Evolutionary conservation across 2,888 invertebrate species (phyloP).

Genomic region (Tuta absoluta): DNA sequence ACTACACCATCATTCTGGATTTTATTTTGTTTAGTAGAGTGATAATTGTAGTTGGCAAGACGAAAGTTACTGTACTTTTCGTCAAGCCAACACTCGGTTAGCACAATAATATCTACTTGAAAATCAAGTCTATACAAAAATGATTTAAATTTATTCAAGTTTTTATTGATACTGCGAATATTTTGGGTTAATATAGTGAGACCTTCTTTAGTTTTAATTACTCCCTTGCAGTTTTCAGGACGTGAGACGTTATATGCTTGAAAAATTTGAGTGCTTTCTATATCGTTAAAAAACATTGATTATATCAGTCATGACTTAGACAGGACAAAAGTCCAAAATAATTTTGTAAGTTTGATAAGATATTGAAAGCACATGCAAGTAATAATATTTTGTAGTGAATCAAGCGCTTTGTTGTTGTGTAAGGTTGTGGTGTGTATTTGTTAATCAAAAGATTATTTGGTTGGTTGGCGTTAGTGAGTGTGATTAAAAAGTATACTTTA

Average conservation of each 20-base stretch:
- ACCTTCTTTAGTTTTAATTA: neutral
- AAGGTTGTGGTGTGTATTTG: neutral
- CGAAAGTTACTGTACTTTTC: conserved; percentile 10
- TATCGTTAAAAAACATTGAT: neutral
- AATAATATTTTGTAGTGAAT: neutral
- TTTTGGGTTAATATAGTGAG: neutral
- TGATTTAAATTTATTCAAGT: neutral
- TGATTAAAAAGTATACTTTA: neutral
- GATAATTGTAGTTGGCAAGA: neutral
- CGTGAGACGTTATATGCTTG: neutral
- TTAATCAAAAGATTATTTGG: neutral
- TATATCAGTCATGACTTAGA: neutral
- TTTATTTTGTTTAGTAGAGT: neutral
- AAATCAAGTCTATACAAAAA: neutral
- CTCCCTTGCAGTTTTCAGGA: neutral
- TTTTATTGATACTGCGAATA: conserved; percentile 1
- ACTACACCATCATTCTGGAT: conserved; percentile 1
- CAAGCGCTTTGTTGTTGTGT: neutral
- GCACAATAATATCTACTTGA: conserved; percentile 3
- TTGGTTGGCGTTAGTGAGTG: neutral
- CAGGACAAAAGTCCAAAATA: neutral
- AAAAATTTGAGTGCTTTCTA: neutral
- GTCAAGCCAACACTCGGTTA: conserved; percentile 4
- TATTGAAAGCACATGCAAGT: neutral
- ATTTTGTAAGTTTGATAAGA: neutral